Evolutionary conservation across 2,797 vertebrate species (phyloP), one percentile per base, ranked within the genome.

Genomic region (Semaprochilodus insignis): DNA sequence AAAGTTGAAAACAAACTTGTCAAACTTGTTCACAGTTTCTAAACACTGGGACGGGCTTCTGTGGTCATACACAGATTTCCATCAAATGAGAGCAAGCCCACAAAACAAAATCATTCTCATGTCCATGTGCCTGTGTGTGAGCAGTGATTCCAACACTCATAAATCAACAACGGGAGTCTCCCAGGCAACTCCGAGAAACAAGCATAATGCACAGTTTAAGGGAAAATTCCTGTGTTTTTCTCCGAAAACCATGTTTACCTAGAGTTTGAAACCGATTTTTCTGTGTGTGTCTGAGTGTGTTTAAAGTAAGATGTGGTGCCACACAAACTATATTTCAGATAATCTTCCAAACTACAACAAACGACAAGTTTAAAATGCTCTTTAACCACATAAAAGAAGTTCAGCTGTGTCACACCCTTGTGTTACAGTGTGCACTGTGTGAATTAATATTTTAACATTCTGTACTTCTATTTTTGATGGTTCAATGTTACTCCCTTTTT

Each of bases 91-190:
- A 82, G 76, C 59, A 81, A 83, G 86, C 80, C 77, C 80, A 84
- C 81, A 77, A 87, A 88, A 76, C 74, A 83, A 87, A 85, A 80
- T 79, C 83, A 82, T 85, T 81, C 76, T 86, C 79, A 81, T 85
- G 86, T 77, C 83, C 81, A 81, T 86, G 75, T 73, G 83, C 52
- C 77, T 83, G 82, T 81, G 80, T 87, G 66, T 65, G 84, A 81
- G 83, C 34, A 31, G 69, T 80, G 85, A 85, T 88, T 88, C 88
- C 84, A 86, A 78, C 74, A 81, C 72, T 69, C 87, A 85, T 85
- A 85, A 86, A 85, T 89, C 86, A 88, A 87, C 86, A 85, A 78
- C 21, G 57, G 81, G 52, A 81, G 80, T 87, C 85, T 85, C 83
- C 77, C 52, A 59, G 80, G 87, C 63, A 86, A 85, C 74, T 57